A percentile compares a stretch with the other conserved stretches of the same genome.
Evolutionary conservation across 2,113 vertebrate species (phyloP).

Genomic region (Phylloscopus trochiloides): DNA sequence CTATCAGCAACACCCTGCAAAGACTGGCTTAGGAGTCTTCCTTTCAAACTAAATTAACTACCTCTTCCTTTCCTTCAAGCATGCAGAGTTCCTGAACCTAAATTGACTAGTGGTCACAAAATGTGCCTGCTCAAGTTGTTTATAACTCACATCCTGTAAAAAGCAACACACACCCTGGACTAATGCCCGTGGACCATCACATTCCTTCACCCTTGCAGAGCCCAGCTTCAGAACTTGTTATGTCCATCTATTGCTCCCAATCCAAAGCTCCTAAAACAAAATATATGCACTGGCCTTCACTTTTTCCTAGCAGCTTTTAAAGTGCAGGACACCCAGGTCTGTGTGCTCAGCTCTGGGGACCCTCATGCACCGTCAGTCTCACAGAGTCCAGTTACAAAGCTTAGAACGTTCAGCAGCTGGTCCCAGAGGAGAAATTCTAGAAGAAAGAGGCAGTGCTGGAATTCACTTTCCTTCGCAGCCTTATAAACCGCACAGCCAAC

Average conservation of each 20-base stretch:
- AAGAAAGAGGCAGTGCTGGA: background rate
- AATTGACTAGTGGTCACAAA: background rate
- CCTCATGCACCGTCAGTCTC: background rate
- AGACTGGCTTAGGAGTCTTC: background rate
- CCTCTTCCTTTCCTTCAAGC: background rate
- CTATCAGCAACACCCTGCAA: accelerated
- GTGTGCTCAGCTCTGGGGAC: background rate
- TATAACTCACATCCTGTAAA: background rate
- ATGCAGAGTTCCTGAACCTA: background rate
- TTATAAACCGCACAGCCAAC: background rate
- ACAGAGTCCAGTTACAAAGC: background rate
- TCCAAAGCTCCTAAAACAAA: background rate
- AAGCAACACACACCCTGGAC: background rate
- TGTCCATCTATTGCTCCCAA: background rate
- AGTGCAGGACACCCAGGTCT: background rate
- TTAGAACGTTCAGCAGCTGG: background rate
- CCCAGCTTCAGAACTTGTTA: background rate
- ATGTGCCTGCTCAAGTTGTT: accelerated
- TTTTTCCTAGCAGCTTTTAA: background rate
- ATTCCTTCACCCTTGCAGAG: background rate
- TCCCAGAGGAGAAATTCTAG: too few species aligned
- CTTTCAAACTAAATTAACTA: background rate
- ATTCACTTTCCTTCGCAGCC: background rate
- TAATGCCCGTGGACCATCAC: background rate
- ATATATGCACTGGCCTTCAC: accelerated